Base-by-base conservation (phyloP, 2,113 vertebrate genomes). In the Leptosomus discolor region DNA sequence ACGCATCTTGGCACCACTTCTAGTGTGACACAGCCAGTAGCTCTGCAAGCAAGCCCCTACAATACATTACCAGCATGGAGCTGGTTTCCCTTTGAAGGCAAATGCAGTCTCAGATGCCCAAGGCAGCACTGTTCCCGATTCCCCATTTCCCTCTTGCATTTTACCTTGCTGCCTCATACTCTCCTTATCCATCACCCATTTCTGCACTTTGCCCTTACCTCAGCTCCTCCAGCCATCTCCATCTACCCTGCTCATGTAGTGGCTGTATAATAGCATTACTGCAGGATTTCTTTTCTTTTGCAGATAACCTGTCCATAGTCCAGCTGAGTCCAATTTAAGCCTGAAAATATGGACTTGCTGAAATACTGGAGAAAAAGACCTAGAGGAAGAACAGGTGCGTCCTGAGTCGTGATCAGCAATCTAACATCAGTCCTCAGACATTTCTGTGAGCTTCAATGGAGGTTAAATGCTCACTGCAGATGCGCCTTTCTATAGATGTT, bases 401-500 rank as follows among this genome's bases (percentile, higher is more conserved):
- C 61, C 71, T 83, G 61, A 54, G 17, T 48, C 2, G 1, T 46
- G 43, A 73, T 76, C 51, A 64, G 37, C 21, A 39, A 41, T 39
- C 34, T 79, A 60, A 45, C 39, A 20, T 26, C 57, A 46, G 14
- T 63, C n/a, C 43, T 90, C 82, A 69, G 32, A 48, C 3, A 37
- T 43, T 75, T 68, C 58, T 76, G 11, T 79, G 91, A 88, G 45
- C 15, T 80, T 85, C 70, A 57, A 1, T 12, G 30, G 45, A 73
- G 27, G 45, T 53, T 48, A 92, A 78, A 83, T 18, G 3, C 20
- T 65, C 1, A 0, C 6, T 80, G 58, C 22, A 80, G 67, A 54
- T 60, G 39, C 0, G 0, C 8, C 8, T 76, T 79, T 79, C 68
- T 61, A 3, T 36, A 68, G 16, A 45, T 39, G 9, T 30, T 61